These are phyloP conservation scores for Drosophila anceps DNA, from an alignment of 2,888 invertebrate species.

Conservation along the genomic window DNA sequence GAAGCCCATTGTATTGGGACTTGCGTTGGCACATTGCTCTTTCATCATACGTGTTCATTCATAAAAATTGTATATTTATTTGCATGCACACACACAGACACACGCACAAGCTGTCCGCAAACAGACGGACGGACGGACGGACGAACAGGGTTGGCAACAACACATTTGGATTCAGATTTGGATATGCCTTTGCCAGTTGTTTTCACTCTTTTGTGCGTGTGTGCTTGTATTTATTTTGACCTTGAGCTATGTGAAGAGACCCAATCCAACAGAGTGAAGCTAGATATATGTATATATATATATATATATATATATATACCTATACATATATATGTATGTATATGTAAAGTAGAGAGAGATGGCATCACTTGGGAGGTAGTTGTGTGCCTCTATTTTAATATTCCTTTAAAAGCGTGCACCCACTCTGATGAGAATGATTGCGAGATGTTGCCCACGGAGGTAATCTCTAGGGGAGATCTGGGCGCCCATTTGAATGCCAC, in stretches of 20 bases:
- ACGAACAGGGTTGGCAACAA: constrained; percentile 20
- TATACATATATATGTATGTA: neutral
- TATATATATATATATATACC: neutral
- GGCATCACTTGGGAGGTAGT: constrained; percentile 14
- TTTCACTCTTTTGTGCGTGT: constrained; percentile 8
- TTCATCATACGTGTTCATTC: constrained; percentile 81
- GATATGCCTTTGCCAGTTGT: constrained; percentile 26
- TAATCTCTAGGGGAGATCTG: constrained; percentile 20
- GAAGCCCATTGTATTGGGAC: constrained; percentile 53
- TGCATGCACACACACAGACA: constrained; percentile 59
- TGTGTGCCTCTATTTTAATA: constrained; percentile 65
- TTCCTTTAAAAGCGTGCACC: constrained; percentile 65
- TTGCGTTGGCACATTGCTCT: constrained; percentile 56
- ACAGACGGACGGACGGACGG: constrained; percentile 31
- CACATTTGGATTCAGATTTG: constrained; percentile 21
- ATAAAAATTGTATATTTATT: constrained; percentile 81
- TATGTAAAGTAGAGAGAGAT: neutral
- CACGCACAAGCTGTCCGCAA: constrained; percentile 11
- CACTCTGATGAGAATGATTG: constrained; percentile 23
- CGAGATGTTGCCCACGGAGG: constrained; percentile 22
- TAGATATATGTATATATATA: neutral
- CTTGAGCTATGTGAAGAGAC: constrained; percentile 63
- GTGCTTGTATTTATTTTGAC: constrained; percentile 53
- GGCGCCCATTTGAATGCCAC: constrained; percentile 39
- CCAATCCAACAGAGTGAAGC: constrained; percentile 8